Evolutionary conservation across 2,797 vertebrate species (phyloP).

Genomic region (Meda fulgida): DNA sequence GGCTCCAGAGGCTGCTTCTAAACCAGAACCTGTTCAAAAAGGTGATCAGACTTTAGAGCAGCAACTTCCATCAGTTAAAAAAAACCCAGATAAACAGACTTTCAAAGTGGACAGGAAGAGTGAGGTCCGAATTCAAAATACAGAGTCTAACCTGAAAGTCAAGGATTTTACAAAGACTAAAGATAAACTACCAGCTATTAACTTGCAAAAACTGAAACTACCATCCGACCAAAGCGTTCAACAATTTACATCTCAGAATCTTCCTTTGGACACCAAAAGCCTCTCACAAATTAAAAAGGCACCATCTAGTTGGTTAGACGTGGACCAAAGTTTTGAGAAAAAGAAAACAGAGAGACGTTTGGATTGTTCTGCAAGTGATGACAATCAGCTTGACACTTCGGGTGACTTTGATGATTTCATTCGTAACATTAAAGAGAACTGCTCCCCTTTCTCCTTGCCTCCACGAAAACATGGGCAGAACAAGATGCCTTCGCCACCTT

Average conservation of each 20-base stretch:
- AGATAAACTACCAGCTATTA: not conserved
- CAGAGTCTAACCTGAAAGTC: constrained; percentile 6
- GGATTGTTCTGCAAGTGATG: constrained; percentile 77
- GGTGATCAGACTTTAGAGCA: not conserved
- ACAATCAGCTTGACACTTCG: constrained; percentile 79
- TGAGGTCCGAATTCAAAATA: constrained; percentile 23
- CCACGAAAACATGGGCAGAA: constrained; percentile 83
- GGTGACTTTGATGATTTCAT: constrained; percentile 88
- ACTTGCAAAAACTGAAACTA: constrained; percentile 52
- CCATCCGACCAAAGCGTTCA: constrained; percentile 21
- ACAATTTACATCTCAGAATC: constrained; percentile 62
- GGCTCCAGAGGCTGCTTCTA: not conserved
- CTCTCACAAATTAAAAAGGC: constrained; percentile 56
- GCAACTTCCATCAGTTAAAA: constrained; percentile 17
- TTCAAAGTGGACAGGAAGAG: constrained; percentile 15
- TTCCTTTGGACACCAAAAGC: constrained; percentile 1
- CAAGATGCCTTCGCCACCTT: constrained; percentile 81
- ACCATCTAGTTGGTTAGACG: constrained; percentile 79
- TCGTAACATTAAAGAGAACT: constrained; percentile 87
- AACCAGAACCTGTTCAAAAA: constrained; percentile 14
- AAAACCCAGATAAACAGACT: constrained; percentile 16
- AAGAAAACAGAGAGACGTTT: constrained; percentile 69
- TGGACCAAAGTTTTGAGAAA: constrained; percentile 68
- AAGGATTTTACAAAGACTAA: constrained; percentile 35
- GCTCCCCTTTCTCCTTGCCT: constrained; percentile 83